Evolutionary conservation across 1,140 invertebrate genomes (phyloP), one percentile per base, ranked within the genome.

Genomic region (Drosophila busckii): DNA sequence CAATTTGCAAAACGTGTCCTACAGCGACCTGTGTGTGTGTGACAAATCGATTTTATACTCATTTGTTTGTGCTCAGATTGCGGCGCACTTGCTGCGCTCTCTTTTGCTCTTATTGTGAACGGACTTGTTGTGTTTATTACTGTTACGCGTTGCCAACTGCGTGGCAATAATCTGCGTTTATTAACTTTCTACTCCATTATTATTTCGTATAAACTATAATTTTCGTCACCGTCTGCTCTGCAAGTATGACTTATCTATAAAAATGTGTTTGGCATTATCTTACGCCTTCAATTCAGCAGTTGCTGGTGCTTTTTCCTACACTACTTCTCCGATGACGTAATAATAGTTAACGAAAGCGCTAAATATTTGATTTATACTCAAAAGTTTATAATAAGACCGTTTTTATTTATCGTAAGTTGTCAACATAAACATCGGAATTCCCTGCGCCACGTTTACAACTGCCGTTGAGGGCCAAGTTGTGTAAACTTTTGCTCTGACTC

Each of bases 1-100:
- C 67, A 19, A 63, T 38, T 41, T 53, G 25, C 13, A 61, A 56
- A 58, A 63, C 23, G 31, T 53, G 42, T 32, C 9, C 56, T 48
- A 46, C 66, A 45, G 73, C 69, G 44, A 65, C 65, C 22, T 12
- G 37, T 55, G n/a, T 46, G 56, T 45, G 65, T 82, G 73, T 69
- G 73, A 80, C 60, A 80, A 80, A 80, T 80, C 73, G 73, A 80
- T 80, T 80, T 68, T 56, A 31, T 20, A 46, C 73, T 71, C 73
- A 42, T 49, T 41, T 56, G 8, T 46, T 16, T n/a, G n/a, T n/a
- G n/a, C 42, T 48, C 34, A 38, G 53, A n/a, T 35, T 53, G 46
- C 20, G 54, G 50, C 20, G 16, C 28, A 32, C 20, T 41, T 35
- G 19, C 16, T 48, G 23, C 35, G 34, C 32, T 31, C 26, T 45